A percentile compares a stretch with the other conserved stretches of the same genome.
Conservation (phyloP, 1,140 invertebrate species). For the Drosophila ficusphila region DNA sequence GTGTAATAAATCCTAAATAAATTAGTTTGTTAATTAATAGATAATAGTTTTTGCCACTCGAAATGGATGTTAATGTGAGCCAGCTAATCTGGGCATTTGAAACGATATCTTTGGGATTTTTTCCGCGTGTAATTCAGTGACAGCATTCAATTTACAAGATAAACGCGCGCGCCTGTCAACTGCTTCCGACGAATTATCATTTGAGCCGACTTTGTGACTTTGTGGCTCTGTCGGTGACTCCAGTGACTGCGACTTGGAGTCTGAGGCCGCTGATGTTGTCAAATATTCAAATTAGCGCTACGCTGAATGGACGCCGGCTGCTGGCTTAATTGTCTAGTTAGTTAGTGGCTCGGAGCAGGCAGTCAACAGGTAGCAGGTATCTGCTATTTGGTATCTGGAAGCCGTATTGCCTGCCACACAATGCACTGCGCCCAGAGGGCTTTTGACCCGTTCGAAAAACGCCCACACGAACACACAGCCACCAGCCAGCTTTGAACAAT, state of each 20-base stretch:
- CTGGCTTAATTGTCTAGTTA: conserved; percentile 67
- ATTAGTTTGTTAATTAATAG: conserved; percentile 5
- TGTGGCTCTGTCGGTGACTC: conserved; percentile 4
- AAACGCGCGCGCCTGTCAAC: conserved; percentile 75
- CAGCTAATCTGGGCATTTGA: background rate
- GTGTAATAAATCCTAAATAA: conserved; percentile 1
- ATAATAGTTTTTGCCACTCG: conserved; percentile 17
- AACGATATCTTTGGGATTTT: conserved; percentile 18
- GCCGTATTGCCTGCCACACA: conserved; percentile 8
- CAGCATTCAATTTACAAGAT: conserved; percentile 72
- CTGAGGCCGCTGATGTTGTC: conserved; percentile 46
- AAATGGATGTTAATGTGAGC: conserved; percentile 1
- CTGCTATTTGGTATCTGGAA: conserved; percentile 9
- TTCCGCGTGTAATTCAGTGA: conserved; percentile 40
- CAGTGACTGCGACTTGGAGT: conserved; percentile 1
- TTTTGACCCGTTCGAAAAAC: conserved; percentile 58
- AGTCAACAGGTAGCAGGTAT: conserved; percentile 31
- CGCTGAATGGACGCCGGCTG: conserved; percentile 59
- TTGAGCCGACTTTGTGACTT: conserved; percentile 34
- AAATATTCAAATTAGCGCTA: conserved; percentile 76
- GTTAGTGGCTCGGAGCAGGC: conserved; percentile 37
- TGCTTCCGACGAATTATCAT: conserved; percentile 78
- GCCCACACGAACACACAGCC: conserved; percentile 56
- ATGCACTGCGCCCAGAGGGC: conserved; percentile 56
- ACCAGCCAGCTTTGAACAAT: conserved; percentile 56